Evolutionary conservation across 2,797 vertebrate species (phyloP), one percentile per base, ranked within the genome.

Genomic region (Betta splendens): DNA sequence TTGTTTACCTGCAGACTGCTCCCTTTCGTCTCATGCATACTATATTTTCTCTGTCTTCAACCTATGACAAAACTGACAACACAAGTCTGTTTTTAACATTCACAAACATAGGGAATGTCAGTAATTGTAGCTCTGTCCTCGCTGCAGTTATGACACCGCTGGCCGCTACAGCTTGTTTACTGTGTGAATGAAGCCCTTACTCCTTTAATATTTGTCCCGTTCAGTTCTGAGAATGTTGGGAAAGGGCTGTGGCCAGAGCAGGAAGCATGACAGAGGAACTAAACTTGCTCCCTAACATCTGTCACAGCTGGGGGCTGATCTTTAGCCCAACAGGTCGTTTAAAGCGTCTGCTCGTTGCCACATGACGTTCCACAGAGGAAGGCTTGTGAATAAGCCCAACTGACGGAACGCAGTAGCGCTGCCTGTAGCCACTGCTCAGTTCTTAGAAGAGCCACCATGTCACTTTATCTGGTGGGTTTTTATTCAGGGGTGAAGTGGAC

Each of bases 401-500:
- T 18, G 48, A 25, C 29, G 22, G 16, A 59, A 28, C 35, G 17
- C 9, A 2, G 32, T 29, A 13, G 5, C 13, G 7, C n/a, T 2
- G 12, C 15, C 47, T 35, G 22, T 43, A 32, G 42, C 48, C 26
- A 32, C 22, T 53, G 2, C 29, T 36, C 12, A 7, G 2, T 53
- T 55, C 28, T 62, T 58, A 23, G 37, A 73, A 64, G 54, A 70
- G 29, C 45, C 53, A 44, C 42, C 1, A 1, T 68, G 47, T 52
- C 35, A 26, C 69, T 28, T 39, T 36, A 72, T 75, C 44, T 63
- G 35, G 22, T 39, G 33, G 23, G 26, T 38, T 72, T 55, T 69
- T 81, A 81, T 68, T 62, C 65, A 36, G 2, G n/a, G 35, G 32
- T 67, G 59, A 85, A 85, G 55, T 79, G 49, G 61, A 79, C 75